Evolutionary conservation across 2,888 invertebrate genomes (phyloP).

Genomic region (Cinara cedri): DNA sequence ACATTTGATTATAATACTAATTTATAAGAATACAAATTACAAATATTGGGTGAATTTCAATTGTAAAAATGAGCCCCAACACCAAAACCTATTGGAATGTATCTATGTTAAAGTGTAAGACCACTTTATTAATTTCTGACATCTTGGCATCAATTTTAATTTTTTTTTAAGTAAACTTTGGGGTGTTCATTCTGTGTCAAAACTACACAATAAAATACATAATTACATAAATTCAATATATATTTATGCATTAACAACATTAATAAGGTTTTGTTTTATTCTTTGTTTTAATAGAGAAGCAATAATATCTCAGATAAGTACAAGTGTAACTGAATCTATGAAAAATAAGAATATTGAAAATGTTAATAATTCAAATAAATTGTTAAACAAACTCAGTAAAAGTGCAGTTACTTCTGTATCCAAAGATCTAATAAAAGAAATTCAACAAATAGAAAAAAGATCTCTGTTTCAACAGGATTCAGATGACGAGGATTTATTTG

Average conservation of each 20-base stretch:
- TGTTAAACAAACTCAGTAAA: neutral
- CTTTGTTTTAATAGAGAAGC: constrained; percentile 27
- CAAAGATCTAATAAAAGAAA: constrained; percentile 8
- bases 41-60: too few species aligned
- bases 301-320: constrained; percentile 3
- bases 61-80: too few species aligned
- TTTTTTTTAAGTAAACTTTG: too few species aligned
- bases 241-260: neutral
- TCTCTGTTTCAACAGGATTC: constrained; percentile 43
- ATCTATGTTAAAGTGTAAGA: too few species aligned
- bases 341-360: neutral
- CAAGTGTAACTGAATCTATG: neutral
- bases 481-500: constrained; percentile 47
- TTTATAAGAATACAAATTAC: neutral
- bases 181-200: too few species aligned
- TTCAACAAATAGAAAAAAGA: neutral
- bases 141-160: too few species aligned
- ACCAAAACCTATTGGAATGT: too few species aligned
- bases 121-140: too few species aligned
- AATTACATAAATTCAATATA: neutral
- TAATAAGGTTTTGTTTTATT: constrained; percentile 1
- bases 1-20: neutral
- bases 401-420: neutral
- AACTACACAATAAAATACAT: too few species aligned
- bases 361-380: constrained; percentile 17